Evolutionary conservation across 1,140 invertebrate genomes (phyloP).

Genomic region (Diabrotica virgifera): DNA sequence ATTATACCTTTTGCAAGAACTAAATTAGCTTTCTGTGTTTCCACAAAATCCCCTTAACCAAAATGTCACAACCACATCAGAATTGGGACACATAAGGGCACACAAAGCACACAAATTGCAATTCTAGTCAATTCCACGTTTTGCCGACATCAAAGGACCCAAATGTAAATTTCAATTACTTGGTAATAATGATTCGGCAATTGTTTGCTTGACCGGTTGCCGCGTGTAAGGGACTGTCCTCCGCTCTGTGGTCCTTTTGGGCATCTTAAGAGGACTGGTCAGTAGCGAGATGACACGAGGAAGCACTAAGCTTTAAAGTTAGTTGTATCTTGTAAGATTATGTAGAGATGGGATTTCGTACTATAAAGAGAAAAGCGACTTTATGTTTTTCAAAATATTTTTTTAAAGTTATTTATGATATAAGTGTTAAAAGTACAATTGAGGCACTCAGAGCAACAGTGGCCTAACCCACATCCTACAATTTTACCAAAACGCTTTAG

Average conservation of each 20-base stretch:
- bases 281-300: not conserved
- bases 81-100: slow-evolving; percentile 4
- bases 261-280: slow-evolving; percentile 6
- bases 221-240: slow-evolving; percentile 19
- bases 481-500: no score
- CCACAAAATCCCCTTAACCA: slow-evolving; percentile 10
- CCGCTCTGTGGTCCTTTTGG: slow-evolving; percentile 8
- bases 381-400: no score
- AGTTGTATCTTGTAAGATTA: no score
- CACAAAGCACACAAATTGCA: slow-evolving; percentile 25
- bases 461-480: no score
- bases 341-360: no score
- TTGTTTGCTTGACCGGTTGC: slow-evolving; percentile 36
- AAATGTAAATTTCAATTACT: slow-evolving; percentile 37
- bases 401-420: no score
- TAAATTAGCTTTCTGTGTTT: slow-evolving; percentile 4
- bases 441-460: no score
- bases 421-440: no score
- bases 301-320: not conserved
- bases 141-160: slow-evolving; percentile 30
- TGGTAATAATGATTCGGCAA: slow-evolving; percentile 36
- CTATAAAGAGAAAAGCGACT: no score
- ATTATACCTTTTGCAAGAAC: not conserved
- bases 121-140: slow-evolving; percentile 29
- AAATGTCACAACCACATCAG: slow-evolving; percentile 29